Base-by-base conservation (phyloP, 1,140 invertebrate species). In the Bilobella aurantiaca region DNA sequence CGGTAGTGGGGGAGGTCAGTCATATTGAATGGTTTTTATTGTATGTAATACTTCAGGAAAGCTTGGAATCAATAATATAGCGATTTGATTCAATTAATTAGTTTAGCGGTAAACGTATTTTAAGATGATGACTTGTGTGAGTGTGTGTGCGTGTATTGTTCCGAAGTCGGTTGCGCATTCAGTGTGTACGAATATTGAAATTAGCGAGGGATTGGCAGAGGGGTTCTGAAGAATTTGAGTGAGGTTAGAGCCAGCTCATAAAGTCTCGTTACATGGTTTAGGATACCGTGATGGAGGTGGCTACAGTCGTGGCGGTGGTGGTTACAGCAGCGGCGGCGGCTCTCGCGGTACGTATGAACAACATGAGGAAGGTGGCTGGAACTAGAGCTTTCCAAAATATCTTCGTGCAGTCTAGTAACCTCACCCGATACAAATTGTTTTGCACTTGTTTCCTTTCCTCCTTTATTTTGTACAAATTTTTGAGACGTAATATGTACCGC, bases 271-370 rank as follows among this genome's bases (percentile, higher is more conserved):
- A 42, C 77, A 77, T 12, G 74, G 75, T 14, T 73, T 75, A 68
- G 75, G 79, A 47, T 74, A 75, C 27, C 74, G 76, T 25, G 75
- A 74, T 23, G 49, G 49, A 53, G 49, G 49, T 23, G 23, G 49
- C 8, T 53, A 53, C 21, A 5, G 8, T 28, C 3, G 57, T 5
- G 57, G 57, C 21, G 57, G 57, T 31, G 56, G 58, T 49, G 60
- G 49, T 21, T 62, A 34, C 25, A 5, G 27, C 18, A 25, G 67
- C 32, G 74, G 73, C 32, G 63, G 69, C 49, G 65, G 69, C 28
- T 58, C 56, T 21, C 47, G 69, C 25, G 69, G 69, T 68, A 68
- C 53, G 66, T 71, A 68, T 64, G 65, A 62, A 29, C 23, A 62
- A 2, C 58, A 59, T 64, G 65, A 37, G 27, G 66, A 71, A 28